phyloP scores from a whole-genome alignment of 2,797 vertebrate species.

The Otolemur crassicaudatus region DNA sequence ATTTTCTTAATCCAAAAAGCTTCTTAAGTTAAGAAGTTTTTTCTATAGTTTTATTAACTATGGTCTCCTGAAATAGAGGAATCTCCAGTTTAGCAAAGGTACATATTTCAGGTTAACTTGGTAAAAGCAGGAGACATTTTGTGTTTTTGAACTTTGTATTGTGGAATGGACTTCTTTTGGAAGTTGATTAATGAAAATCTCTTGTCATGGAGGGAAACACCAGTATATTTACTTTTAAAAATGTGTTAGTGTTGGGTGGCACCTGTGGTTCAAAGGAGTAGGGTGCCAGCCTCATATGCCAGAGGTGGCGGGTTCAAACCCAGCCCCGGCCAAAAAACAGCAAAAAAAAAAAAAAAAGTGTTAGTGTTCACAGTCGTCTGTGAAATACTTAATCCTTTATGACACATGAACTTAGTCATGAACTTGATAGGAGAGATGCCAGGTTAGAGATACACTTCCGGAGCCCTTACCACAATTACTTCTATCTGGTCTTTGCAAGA shows the following conservation, averaged over 20 bases:
- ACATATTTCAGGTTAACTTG: conserved; percentile 42
- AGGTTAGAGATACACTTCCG: not conserved
- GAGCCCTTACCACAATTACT: not conserved
- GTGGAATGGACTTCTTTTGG: not conserved
- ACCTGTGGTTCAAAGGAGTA: no score
- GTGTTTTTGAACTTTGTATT: conserved; percentile 37
- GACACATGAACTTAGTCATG: not conserved
- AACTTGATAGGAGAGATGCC: no score
- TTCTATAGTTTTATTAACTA: conserved; percentile 54
- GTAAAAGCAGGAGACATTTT: not conserved
- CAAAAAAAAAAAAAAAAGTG: not conserved
- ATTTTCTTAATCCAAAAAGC: conserved; percentile 73
- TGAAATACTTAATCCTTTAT: conserved; percentile 9
- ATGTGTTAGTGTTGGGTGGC: no score
- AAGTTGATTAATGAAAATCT: conserved; percentile 52
- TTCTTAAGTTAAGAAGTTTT: conserved; percentile 52
- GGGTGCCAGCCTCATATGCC: no score
- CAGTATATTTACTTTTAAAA: not conserved
- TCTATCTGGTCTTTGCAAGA: not conserved
- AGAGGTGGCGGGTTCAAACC: no score
- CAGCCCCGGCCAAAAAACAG: no score
- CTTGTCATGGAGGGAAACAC: conserved; percentile 43
- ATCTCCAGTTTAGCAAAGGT: conserved; percentile 35
- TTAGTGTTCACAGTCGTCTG: not conserved
- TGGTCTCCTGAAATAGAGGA: conserved; percentile 47